Conservation (phyloP, 2,888 invertebrate species). For the Abrostola tripartita region DNA sequence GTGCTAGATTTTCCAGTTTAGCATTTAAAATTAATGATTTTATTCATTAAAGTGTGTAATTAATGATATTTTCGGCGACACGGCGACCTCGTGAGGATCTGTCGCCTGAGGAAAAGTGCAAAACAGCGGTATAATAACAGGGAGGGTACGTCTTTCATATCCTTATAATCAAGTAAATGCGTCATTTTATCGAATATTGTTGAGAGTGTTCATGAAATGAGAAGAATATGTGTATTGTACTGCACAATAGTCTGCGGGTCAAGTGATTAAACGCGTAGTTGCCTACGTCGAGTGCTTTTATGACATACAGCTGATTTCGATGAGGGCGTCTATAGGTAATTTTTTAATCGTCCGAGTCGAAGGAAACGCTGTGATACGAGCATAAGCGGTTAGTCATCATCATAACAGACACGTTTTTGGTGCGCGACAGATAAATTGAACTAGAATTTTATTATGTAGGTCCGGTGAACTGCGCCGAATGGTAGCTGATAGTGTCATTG, state of each 20-base stretch:
- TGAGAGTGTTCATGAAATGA: conserved; percentile 68
- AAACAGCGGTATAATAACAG: conserved; percentile 84
- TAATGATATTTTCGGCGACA: conserved; percentile 85
- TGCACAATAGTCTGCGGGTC: conserved; percentile 41
- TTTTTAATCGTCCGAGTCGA: conserved; percentile 68
- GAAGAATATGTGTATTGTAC: conserved; percentile 60
- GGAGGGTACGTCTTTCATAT: conserved; percentile 88
- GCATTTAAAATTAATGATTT: conserved; percentile 81
- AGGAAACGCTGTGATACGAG: conserved; percentile 78
- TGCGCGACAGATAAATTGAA: conserved; percentile 69
- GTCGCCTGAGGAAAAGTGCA: conserved; percentile 83
- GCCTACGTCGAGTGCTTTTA: conserved; percentile 64
- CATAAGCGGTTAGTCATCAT: conserved; percentile 85
- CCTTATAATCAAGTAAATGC: conserved; percentile 86
- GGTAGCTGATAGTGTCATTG: conserved; percentile 75
- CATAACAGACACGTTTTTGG: conserved; percentile 76
- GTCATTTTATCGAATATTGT: conserved; percentile 86
- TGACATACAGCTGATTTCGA: conserved; percentile 83
- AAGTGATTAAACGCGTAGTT: conserved; percentile 51
- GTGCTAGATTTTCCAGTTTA: conserved; percentile 85
- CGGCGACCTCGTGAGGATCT: conserved; percentile 85
- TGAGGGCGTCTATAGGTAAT: conserved; percentile 79
- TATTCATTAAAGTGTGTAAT: conserved; percentile 82
- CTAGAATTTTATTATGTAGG: conserved; percentile 64
- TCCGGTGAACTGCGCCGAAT: conserved; percentile 70